Conservation (phyloP, 2,888 invertebrate species). For the Sphecodes monilicornis region DNA sequence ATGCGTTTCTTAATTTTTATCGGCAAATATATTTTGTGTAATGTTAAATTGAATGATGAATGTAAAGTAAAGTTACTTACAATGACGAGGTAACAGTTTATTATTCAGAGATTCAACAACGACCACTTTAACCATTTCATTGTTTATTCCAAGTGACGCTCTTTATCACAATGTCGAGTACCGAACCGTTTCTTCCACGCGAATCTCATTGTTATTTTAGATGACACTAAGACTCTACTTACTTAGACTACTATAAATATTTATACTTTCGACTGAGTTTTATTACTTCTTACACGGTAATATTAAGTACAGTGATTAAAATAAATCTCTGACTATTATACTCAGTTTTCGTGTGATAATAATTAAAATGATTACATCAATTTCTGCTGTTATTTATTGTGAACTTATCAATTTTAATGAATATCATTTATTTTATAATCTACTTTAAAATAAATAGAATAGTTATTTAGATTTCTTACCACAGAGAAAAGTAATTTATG, state of each 20-base stretch:
- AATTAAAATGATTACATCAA: too few species aligned
- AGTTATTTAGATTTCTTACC: too few species aligned
- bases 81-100: not conserved
- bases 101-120: not conserved
- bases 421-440: too few species aligned
- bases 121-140: not conserved
- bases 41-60: not conserved
- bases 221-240: not conserved
- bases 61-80: not conserved
- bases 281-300: not conserved
- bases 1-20: not conserved
- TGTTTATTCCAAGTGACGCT: slow-evolving; percentile 6
- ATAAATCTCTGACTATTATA: too few species aligned
- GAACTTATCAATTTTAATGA: too few species aligned
- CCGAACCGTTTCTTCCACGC: not conserved
- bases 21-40: not conserved
- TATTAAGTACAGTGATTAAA: too few species aligned
- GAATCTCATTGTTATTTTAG: slow-evolving; percentile 6
- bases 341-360: too few species aligned
- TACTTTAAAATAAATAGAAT: too few species aligned
- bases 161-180: not conserved
- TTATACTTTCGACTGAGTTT: not conserved
- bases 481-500: too few species aligned
- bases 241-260: not conserved
- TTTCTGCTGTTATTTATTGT: too few species aligned